Evolutionary conservation across 2,113 vertebrate species (phyloP).

Genomic region (Ophthalmolycus amberensis): DNA sequence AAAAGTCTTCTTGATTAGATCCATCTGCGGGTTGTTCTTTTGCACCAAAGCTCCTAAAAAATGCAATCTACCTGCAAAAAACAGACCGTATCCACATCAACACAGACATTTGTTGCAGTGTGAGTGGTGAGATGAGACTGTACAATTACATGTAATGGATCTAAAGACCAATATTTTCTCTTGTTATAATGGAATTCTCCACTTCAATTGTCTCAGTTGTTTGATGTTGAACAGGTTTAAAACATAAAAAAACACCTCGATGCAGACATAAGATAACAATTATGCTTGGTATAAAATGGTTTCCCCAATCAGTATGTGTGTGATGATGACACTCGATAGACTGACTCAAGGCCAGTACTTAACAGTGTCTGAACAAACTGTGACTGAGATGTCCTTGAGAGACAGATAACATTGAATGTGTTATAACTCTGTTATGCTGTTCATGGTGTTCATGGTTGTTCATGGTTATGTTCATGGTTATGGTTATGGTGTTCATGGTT

Average conservation of each 20-base stretch:
- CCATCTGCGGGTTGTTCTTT: neutral
- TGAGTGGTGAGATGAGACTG: constrained; percentile 18
- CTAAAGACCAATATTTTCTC: constrained; percentile 56
- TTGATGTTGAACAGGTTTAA: constrained; percentile 49
- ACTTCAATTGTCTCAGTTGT: constrained; percentile 49
- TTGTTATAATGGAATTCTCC: constrained; percentile 53
- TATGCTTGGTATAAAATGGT: neutral
- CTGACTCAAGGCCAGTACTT: constrained; percentile 56
- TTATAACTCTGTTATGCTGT: too few species aligned
- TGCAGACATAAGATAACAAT: neutral
- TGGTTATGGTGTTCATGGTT: too few species aligned
- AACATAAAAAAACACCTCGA: constrained; percentile 7
- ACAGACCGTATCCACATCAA: neutral
- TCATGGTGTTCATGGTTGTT: too few species aligned
- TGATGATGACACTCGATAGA: constrained; percentile 20
- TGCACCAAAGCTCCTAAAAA: neutral
- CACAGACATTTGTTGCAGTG: neutral
- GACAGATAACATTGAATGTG: constrained; percentile 34
- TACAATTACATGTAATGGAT: constrained; percentile 45
- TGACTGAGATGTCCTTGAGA: constrained; percentile 64
- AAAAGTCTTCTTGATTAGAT: neutral
- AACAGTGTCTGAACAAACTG: constrained; percentile 41
- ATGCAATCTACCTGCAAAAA: neutral
- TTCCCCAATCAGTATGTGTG: neutral
- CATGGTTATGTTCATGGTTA: too few species aligned